These are phyloP conservation scores for Euglossa dilemma DNA, from an alignment of 1,140 invertebrate species.

Conservation along the genomic window DNA sequence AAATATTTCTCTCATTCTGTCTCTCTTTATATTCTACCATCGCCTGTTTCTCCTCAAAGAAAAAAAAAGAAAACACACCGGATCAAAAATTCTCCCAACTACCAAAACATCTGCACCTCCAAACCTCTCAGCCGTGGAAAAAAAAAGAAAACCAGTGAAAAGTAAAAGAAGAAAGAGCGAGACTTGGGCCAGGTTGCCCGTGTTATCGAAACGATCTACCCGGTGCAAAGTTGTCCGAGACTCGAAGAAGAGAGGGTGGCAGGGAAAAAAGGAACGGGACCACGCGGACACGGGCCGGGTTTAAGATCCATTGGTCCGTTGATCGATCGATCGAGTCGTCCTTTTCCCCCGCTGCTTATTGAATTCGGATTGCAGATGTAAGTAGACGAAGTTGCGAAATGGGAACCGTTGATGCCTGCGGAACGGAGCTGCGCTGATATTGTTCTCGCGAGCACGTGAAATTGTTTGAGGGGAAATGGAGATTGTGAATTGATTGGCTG, in stretches of 20 bases:
- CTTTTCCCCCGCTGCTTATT: conserved; percentile 3
- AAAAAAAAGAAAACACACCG: too few relatives aligned
- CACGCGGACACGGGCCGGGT: neutral
- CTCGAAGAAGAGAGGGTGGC: neutral
- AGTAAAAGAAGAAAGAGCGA: neutral
- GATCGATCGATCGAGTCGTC: conserved; percentile 18
- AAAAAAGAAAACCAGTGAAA: neutral
- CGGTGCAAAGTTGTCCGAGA: conserved; percentile 29
- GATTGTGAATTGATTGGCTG: conserved; percentile 1
- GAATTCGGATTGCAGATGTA: conserved; percentile 34
- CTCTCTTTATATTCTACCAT: too few relatives aligned
- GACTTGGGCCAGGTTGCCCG: neutral
- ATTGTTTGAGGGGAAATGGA: neutral
- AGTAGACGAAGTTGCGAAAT: conserved; percentile 8
- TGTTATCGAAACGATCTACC: conserved; percentile 59
- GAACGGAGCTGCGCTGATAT: neutral
- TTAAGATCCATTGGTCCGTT: conserved; percentile 18
- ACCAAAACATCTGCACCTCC: neutral
- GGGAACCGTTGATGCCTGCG: neutral
- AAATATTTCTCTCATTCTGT: too few relatives aligned
- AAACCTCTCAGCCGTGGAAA: conserved; percentile 41
- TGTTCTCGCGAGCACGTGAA: neutral
- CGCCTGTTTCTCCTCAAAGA: neutral
- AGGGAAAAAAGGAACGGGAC: neutral
- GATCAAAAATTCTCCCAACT: conserved; percentile 58